Evolutionary conservation across 2,113 vertebrate genomes (phyloP).

Genomic region (Clarias macrocephalus): DNA sequence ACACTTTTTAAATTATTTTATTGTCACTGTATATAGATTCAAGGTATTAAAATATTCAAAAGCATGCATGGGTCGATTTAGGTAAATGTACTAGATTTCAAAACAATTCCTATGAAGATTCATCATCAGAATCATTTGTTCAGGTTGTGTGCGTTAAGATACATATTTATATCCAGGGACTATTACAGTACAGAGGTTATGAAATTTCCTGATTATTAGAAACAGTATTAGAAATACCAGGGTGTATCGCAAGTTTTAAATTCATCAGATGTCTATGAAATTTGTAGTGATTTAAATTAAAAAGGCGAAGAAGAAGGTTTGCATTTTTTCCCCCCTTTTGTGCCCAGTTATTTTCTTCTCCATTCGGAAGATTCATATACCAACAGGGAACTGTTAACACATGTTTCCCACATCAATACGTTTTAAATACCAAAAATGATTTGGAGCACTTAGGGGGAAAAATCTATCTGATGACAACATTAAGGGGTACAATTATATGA

Average conservation of each 20-base stretch:
- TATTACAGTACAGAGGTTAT: neutral
- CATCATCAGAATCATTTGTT: neutral
- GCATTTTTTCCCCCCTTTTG: neutral
- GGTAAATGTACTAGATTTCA: neutral
- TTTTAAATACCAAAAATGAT: slow-evolving; percentile 32
- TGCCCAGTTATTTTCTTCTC: neutral
- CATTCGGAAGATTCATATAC: neutral
- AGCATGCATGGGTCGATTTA: neutral
- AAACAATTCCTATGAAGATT: neutral
- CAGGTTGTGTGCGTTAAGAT: neutral
- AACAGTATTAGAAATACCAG: neutral
- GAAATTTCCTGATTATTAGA: neutral
- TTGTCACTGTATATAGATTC: neutral
- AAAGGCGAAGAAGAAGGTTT: neutral
- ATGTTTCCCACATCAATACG: neutral
- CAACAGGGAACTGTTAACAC: neutral
- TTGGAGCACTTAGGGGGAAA: neutral
- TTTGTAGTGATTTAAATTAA: neutral
- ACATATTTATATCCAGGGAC: slow-evolving; percentile 1
- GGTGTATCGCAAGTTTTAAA: neutral
- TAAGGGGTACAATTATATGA: neutral
- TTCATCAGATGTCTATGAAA: neutral
- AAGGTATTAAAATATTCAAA: neutral
- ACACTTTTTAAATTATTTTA: neutral
- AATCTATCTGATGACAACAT: slow-evolving; percentile 4